Evolutionary conservation across 2,888 invertebrate species (phyloP).

Genomic region (Anorthoa munda): DNA sequence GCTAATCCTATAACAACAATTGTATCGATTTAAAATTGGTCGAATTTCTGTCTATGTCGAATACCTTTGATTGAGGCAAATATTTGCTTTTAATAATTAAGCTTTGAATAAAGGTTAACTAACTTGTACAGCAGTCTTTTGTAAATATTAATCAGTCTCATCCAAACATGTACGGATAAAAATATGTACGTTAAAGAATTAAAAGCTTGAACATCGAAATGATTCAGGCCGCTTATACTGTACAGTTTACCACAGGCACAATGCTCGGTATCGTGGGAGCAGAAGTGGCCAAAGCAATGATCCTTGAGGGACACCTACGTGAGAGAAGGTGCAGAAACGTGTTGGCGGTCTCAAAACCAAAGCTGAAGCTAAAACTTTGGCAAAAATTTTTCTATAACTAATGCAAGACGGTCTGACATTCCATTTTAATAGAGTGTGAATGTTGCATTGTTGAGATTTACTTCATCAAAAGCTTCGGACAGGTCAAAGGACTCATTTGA

Average conservation of each 20-base stretch:
- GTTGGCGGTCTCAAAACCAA: background rate
- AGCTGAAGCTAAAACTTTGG: background rate
- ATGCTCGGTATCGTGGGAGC: background rate
- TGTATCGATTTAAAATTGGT: background rate
- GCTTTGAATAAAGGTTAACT: background rate
- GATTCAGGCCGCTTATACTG: background rate
- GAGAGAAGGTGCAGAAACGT: background rate
- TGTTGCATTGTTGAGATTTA: background rate
- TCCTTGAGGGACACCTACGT: conserved; percentile 19
- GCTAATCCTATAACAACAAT: background rate
- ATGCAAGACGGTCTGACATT: background rate
- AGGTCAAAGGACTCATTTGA: background rate
- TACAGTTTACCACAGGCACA: background rate
- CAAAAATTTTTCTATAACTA: background rate
- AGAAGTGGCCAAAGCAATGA: background rate
- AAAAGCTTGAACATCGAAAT: background rate
- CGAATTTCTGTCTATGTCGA: background rate
- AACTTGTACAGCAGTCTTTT: background rate
- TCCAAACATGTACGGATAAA: background rate
- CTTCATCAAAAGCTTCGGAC: conserved; percentile 21
- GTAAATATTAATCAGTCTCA: background rate
- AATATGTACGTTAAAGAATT: background rate
- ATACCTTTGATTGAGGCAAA: background rate
- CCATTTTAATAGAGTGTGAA: background rate
- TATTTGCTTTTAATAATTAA: background rate